phyloP scores from a whole-genome alignment of 2,113 vertebrate genomes.

The Coturnix japonica region DNA sequence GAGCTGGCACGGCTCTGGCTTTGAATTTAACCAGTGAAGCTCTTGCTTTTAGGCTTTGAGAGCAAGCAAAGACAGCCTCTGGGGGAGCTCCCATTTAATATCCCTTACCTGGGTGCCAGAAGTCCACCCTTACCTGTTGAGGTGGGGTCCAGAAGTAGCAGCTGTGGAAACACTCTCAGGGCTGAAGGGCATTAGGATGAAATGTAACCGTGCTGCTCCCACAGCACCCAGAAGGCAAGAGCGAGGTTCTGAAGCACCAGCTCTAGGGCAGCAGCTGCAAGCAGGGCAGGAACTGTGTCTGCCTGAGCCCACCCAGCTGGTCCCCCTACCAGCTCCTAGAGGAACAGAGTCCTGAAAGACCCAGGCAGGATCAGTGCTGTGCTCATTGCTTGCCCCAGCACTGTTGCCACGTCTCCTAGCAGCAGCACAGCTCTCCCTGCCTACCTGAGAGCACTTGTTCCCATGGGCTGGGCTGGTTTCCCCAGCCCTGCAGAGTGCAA shows the following conservation, averaged over 20 bases:
- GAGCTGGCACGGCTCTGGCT: background rate
- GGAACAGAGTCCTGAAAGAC: fast-evolving
- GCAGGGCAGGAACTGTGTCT: fast-evolving
- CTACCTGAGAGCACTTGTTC: background rate
- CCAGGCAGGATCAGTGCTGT: background rate
- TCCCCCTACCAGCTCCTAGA: fast-evolving
- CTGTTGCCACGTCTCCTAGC: conserved; percentile 26
- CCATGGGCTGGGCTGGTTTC: background rate
- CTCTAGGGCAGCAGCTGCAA: background rate
- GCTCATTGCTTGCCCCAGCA: fast-evolving
- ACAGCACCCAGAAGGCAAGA: background rate
- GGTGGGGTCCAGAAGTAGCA: background rate
- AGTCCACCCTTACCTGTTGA: background rate
- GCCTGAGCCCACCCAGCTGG: background rate
- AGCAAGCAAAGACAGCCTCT: background rate
- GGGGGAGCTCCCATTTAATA: background rate
- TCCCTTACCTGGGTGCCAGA: background rate
- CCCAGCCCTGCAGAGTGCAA: background rate
- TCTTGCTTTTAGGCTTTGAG: background rate
- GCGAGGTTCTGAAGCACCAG: fast-evolving
- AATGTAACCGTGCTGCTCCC: fast-evolving
- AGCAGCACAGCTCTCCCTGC: background rate
- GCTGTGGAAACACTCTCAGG: background rate
- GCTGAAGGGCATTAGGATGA: background rate
- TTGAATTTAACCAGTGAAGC: background rate